phyloP scores from a whole-genome alignment of 2,113 vertebrate species.

The Phalacrocorax aristotelis region DNA sequence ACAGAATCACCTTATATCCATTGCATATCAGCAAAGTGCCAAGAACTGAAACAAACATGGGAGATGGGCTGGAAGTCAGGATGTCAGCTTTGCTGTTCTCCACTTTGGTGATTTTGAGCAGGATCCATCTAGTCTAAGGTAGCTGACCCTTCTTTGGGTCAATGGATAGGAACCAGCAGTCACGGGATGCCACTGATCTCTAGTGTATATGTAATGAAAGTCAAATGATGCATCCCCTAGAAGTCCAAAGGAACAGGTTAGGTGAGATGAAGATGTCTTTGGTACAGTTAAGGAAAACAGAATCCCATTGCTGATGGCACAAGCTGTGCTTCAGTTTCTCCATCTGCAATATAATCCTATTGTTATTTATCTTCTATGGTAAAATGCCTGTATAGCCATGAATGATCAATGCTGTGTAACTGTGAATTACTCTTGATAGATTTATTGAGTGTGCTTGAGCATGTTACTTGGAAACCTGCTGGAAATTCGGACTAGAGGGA shows the following conservation, averaged over 20 bases:
- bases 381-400: not conserved
- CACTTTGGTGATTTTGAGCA: not conserved
- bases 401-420: not conserved
- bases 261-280: not conserved
- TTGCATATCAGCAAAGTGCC: not conserved
- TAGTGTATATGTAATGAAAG: not conserved
- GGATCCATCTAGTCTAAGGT: not conserved
- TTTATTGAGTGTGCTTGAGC: not conserved
- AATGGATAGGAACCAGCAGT: not conserved
- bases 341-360: not conserved
- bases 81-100: not conserved
- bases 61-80: not conserved
- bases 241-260: not conserved
- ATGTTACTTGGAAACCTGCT: not conserved
- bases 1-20: not conserved
- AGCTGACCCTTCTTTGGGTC: not conserved
- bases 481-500: not conserved
- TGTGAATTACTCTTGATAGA: not conserved
- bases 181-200: not conserved
- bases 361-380: not conserved
- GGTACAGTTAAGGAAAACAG: not conserved
- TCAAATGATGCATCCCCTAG: not conserved
- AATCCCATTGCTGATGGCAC: not conserved
- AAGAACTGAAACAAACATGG: not conserved
- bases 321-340: not conserved